These are phyloP conservation scores for Eupithecia insigniata DNA, from an alignment of 2,888 invertebrate species.

Conservation along the genomic window DNA sequence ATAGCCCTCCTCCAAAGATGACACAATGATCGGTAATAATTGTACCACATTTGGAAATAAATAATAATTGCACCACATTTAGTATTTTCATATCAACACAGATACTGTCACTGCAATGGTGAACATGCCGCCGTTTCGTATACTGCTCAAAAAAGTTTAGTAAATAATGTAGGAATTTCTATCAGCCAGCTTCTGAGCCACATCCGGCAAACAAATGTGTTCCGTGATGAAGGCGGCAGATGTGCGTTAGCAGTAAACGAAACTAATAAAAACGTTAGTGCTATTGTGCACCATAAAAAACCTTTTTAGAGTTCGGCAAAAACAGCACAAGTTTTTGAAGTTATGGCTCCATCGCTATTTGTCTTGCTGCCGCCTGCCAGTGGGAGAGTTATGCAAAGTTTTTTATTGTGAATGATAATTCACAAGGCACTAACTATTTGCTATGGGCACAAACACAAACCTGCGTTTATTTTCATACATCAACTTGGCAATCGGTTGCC, in stretches of 20 bases:
- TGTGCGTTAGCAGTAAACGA: constrained; percentile 20
- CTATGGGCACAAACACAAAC: not conserved
- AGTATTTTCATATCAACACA: not conserved
- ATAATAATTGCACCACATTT: not conserved
- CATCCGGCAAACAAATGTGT: constrained; percentile 5
- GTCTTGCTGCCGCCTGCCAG: not conserved
- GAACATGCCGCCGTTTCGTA: not conserved
- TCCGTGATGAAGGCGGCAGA: constrained; percentile 13
- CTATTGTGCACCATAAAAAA: constrained; percentile 18
- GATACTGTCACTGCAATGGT: too few species aligned
- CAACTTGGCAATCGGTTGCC: not conserved
- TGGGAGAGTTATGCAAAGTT: not conserved
- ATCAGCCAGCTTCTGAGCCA: not conserved
- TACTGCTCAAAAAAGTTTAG: not conserved
- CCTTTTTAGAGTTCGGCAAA: constrained; percentile 25
- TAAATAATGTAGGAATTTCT: not conserved
- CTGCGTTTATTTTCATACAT: not conserved
- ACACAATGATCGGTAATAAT: too few species aligned
- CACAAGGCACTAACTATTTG: not conserved
- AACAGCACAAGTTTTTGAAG: constrained; percentile 10
- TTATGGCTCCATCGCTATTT: not conserved
- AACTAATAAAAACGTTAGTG: constrained; percentile 30
- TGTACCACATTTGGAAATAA: too few species aligned
- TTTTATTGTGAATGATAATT: not conserved
- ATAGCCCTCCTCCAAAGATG: too few species aligned